A percentile compares a stretch with the other conserved stretches of the same genome.
These are phyloP conservation scores for Drosophila paranaensis DNA, from an alignment of 2,888 invertebrate genomes.

Conservation along the genomic window DNA sequence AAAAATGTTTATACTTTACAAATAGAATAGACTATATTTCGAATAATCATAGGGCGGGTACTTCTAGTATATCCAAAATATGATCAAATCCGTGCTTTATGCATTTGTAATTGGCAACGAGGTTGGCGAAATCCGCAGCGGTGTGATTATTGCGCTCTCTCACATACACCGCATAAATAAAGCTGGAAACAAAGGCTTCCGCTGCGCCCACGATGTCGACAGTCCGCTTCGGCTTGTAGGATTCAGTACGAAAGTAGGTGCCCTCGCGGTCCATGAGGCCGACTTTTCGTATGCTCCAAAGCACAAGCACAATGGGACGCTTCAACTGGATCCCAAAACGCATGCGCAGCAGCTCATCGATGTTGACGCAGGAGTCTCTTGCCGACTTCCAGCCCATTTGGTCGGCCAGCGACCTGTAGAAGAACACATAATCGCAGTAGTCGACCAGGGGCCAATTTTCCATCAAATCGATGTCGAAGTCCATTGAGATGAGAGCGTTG, in stretches of 20 bases:
- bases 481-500: constrained; percentile 86
- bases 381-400: constrained; percentile 86
- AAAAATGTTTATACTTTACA: too few relatives aligned
- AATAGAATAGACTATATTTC: background rate
- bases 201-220: constrained; percentile 89
- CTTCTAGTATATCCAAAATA: constrained; percentile 17
- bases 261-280: constrained; percentile 77
- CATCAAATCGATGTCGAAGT: constrained; percentile 86
- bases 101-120: constrained; percentile 87
- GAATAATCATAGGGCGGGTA: constrained; percentile 20
- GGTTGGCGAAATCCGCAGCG: constrained; percentile 87
- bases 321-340: constrained; percentile 68
- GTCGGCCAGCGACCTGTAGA: constrained; percentile 88
- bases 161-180: constrained; percentile 86
- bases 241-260: constrained; percentile 83
- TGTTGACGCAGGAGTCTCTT: constrained; percentile 85
- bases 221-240: constrained; percentile 85
- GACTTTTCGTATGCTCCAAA: constrained; percentile 85
- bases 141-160: constrained; percentile 83
- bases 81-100: constrained; percentile 85
- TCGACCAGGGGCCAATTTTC: constrained; percentile 80
- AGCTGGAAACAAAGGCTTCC: constrained; percentile 88
- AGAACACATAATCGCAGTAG: constrained; percentile 86
- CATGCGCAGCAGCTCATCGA: constrained; percentile 72
- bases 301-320: constrained; percentile 77